These are phyloP conservation scores for Phymastichus coffea DNA, from an alignment of 1,140 invertebrate species.

Conservation along the genomic window DNA sequence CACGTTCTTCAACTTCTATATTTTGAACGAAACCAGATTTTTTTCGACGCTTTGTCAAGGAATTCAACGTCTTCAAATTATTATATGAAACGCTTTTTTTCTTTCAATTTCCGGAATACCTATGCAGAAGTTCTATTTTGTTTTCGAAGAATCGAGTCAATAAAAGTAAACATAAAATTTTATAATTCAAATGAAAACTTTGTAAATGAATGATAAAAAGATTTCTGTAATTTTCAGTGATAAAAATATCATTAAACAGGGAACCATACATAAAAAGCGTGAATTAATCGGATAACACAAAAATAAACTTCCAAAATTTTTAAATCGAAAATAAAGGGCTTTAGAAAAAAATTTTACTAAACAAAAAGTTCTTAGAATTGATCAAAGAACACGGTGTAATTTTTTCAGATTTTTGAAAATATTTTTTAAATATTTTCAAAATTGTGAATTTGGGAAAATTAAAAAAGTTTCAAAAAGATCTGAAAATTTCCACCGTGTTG, in stretches of 20 bases:
- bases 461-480: no score
- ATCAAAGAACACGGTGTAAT: background rate
- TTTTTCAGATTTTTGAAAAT: background rate
- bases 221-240: background rate
- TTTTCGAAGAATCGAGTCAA: background rate
- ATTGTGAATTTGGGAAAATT: no score
- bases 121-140: background rate
- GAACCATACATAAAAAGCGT: background rate
- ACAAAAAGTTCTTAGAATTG: background rate
- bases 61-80: background rate
- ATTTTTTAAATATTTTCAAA: no score
- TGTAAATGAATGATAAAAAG: background rate
- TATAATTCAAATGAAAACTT: background rate
- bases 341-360: background rate
- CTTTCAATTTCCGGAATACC: background rate
- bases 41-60: background rate
- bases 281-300: background rate
- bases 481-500: no score
- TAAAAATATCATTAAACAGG: background rate
- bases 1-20: constrained; percentile 9
- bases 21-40: background rate
- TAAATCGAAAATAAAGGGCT: background rate
- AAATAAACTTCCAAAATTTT: background rate
- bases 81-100: background rate
- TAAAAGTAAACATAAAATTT: background rate